Conservation (phyloP, 2,113 vertebrate species). For the Pseudorhombus dupliciocellatus region DNA sequence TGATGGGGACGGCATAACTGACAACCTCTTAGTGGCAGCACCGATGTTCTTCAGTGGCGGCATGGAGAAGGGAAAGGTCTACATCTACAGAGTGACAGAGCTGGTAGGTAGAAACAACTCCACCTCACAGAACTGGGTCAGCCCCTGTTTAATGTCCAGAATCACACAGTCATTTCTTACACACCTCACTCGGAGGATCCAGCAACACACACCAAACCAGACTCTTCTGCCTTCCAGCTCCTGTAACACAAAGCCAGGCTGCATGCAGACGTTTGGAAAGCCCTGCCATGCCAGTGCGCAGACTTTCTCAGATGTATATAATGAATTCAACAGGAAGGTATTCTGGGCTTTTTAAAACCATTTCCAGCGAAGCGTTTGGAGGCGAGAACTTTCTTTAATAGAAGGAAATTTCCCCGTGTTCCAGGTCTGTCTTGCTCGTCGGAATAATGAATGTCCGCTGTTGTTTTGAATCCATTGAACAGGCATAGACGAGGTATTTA, state of each 20-base stretch:
- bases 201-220: constrained; percentile 28
- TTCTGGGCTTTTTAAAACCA: constrained; percentile 63
- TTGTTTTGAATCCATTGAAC: constrained; percentile 49
- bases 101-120: constrained; percentile 67
- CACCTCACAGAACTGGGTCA: constrained; percentile 25
- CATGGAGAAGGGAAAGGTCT: constrained; percentile 91
- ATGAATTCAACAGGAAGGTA: constrained; percentile 80
- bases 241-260: constrained; percentile 30
- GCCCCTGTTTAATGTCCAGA: constrained; percentile 67
- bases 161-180: constrained; percentile 23
- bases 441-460: constrained; percentile 60
- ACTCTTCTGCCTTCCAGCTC: constrained; percentile 44
- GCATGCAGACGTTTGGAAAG: constrained; percentile 48
- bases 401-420: constrained; percentile 53
- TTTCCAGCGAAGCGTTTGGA: constrained; percentile 64
- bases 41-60: constrained; percentile 97
- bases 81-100: constrained; percentile 86
- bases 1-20: constrained; percentile 86
- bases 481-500: constrained; percentile 38
- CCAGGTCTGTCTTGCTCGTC: constrained; percentile 57
- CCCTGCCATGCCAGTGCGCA: constrained; percentile 37
- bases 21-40: constrained; percentile 90
- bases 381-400: constrained; percentile 63
- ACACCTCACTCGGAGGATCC: constrained; percentile 37
- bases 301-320: constrained; percentile 54